Base-by-base conservation (phyloP, 2,888 invertebrate species). In the Pantelozetes paolii region DNA sequence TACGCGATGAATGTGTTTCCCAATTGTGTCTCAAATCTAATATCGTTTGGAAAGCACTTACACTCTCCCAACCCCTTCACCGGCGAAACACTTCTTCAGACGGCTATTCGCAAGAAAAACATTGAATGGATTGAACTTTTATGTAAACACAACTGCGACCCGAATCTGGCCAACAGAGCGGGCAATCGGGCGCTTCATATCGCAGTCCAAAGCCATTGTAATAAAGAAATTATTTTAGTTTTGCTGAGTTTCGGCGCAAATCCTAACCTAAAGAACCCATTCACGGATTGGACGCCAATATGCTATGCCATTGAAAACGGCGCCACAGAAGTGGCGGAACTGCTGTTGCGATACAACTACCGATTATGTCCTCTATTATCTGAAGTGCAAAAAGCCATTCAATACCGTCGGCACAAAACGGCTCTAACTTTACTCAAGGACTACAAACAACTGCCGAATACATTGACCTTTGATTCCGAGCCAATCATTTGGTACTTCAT, bases 101-200 rank as follows among this genome's bases (percentile, higher is more conserved):
- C 30, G 32, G 59, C 59, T 15, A 32, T 59, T 8, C 2, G 59
- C 2, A 32, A 23, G 28, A 57, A 2, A 11, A 6, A 18, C 8
- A 13, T 15, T 13, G 13, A 28, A 6, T 59, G 59, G 59, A 32
- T 59, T 18, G 5, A 59, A 59, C 13, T n/a, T 30, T 32, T 59
- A 15, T 59, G 59, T 28, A 8, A 59, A 32, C 2, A 30, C 18
- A 32, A 5, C 1, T 59, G 59, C 30, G 18, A 59, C 32, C 32
- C n/a, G 1, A 59, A 59, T 59, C 28, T 59, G 1, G 26, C 2
- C 26, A 32, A 59, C 30, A 6, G n/a, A 6, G 1, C 3, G 1
- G 59, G 59, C 32, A n/a, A 59, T 32, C 59, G 59, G 18, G 18
- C 59, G 3, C 59, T 59, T 32, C 59, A 59, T 32, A n/a, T 59